Evolutionary conservation across 1,140 invertebrate genomes (phyloP).

Genomic region (Akabosia matsudoensis): DNA sequence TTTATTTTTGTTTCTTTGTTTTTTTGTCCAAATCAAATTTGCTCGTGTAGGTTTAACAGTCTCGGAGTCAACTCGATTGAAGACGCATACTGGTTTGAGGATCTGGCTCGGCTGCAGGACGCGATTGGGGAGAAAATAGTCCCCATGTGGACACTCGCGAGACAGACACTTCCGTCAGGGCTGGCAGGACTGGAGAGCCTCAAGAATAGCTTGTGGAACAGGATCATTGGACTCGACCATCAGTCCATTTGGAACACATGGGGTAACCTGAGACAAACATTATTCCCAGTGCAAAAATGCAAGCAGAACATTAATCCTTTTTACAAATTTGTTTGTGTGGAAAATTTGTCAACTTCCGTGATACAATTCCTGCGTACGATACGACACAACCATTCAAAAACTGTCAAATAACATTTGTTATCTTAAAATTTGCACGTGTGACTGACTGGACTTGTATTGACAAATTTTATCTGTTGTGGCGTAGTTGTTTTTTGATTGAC

Average conservation of each 20-base stretch:
- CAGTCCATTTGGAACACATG: conserved; percentile 84
- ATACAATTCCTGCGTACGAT: too few relatives aligned
- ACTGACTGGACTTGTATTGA: too few relatives aligned
- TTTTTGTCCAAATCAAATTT: too few relatives aligned
- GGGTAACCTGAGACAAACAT: conserved; percentile 64
- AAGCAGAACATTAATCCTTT: too few relatives aligned
- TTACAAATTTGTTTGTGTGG: too few relatives aligned
- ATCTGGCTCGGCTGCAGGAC: conserved; percentile 63
- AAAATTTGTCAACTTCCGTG: too few relatives aligned
- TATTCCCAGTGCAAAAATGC: too few relatives aligned
- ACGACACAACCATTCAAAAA: too few relatives aligned
- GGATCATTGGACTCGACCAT: conserved; percentile 78
- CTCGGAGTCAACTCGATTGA: conserved; percentile 76
- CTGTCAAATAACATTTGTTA: too few relatives aligned
- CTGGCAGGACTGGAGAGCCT: conserved; percentile 70
- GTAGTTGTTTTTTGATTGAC: too few relatives aligned
- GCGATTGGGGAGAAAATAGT: conserved; percentile 73
- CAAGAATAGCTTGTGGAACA: conserved; percentile 79
- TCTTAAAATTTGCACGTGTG: too few relatives aligned
- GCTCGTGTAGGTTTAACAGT: conserved; percentile 67
- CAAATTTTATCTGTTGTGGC: too few relatives aligned
- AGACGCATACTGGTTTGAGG: conserved; percentile 84
- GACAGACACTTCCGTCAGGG: conserved; percentile 72
- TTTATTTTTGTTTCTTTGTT: background rate
- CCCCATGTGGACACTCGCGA: conserved; percentile 67